A percentile compares a stretch with the other conserved stretches of the same genome.
These are phyloP conservation scores for Cuculus canorus DNA, from an alignment of 2,797 vertebrate species.

Conservation along the genomic window DNA sequence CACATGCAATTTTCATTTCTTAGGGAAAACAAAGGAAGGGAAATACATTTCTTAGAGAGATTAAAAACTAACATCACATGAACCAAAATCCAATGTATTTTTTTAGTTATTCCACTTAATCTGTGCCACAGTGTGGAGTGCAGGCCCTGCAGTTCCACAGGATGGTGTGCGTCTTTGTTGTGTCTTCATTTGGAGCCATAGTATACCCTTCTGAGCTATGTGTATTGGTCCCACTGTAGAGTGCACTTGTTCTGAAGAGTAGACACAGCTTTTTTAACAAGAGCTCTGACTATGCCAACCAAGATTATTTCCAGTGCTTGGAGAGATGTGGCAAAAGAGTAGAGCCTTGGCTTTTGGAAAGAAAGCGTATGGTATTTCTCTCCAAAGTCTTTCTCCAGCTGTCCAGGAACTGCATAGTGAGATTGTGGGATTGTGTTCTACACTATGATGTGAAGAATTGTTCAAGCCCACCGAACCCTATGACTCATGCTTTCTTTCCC, in stretches of 20 bases:
- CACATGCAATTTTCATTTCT: neutral
- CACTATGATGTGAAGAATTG: neutral
- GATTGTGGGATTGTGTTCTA: slow-evolving; percentile 21
- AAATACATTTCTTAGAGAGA: neutral
- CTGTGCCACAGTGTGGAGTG: neutral
- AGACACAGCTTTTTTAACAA: neutral
- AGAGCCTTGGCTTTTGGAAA: neutral
- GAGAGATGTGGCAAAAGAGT: neutral
- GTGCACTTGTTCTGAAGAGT: neutral
- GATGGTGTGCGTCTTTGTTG: neutral
- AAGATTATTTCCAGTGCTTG: neutral
- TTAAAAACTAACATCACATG: neutral
- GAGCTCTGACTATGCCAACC: neutral
- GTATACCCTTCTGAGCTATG: neutral
- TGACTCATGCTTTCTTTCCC: slow-evolving; percentile 37
- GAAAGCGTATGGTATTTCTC: neutral
- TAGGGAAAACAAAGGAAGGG: neutral
- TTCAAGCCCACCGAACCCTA: neutral
- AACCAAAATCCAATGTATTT: neutral
- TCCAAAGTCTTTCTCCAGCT: slow-evolving; percentile 40
- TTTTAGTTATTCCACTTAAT: neutral
- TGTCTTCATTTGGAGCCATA: neutral
- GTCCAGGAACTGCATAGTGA: slow-evolving; percentile 29
- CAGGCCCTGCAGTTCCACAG: neutral
- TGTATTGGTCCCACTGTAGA: neutral